Percentiles rank a stretch among this genome's conserved stretches.
Evolutionary conservation across 2,113 vertebrate genomes (phyloP).

Genomic region (Typhlomys cinereus): DNA sequence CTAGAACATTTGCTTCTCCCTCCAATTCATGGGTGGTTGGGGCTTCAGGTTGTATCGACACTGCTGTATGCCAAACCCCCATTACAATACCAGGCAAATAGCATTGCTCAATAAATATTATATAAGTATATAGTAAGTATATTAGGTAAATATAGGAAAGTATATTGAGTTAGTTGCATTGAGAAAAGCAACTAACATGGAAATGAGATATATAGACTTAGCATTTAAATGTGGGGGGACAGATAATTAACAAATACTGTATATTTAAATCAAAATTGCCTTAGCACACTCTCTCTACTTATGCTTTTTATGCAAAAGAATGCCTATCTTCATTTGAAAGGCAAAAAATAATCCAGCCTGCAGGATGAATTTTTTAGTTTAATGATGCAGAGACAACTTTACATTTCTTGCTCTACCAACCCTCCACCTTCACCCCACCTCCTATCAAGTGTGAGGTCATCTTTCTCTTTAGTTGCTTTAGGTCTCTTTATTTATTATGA

Average conservation of each 20-base stretch:
- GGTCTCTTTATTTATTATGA: conserved; percentile 31
- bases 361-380: background rate
- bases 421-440: background rate
- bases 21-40: background rate
- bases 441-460: background rate
- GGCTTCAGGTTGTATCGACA: accelerated
- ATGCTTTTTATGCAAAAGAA: background rate
- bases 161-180: background rate
- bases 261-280: background rate
- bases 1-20: background rate
- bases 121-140: too few relatives aligned
- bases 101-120: background rate
- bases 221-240: background rate
- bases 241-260: background rate
- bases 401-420: background rate
- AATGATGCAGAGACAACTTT: background rate
- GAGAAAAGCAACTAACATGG: background rate
- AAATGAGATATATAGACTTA: background rate
- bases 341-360: background rate
- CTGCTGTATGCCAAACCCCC: background rate
- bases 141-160: too few relatives aligned
- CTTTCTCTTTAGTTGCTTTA: background rate
- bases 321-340: background rate
- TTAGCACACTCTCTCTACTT: background rate
- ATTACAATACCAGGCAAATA: background rate